Conservation (phyloP, 2,888 invertebrate species). For the Rhagonycha lutea region DNA sequence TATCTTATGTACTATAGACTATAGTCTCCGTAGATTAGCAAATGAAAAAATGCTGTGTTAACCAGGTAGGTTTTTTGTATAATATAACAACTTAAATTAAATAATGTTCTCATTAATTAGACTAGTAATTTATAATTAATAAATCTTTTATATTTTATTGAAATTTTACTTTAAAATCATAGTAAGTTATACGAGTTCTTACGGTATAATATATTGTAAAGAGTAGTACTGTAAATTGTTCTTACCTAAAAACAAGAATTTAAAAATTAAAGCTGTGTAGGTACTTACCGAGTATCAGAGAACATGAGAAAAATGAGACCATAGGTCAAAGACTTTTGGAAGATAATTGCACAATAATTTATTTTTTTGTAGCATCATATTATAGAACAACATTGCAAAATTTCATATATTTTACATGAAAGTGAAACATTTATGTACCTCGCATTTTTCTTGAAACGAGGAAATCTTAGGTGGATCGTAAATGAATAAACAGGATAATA, state of each 20-base stretch:
- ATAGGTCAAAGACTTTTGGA: neutral
- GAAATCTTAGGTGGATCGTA: too few relatives aligned
- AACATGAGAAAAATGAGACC: neutral
- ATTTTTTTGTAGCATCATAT: neutral
- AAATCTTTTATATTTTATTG: too few relatives aligned
- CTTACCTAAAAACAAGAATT: neutral
- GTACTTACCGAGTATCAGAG: neutral
- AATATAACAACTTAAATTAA: too few relatives aligned
- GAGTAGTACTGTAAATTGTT: neutral
- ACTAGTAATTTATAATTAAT: neutral
- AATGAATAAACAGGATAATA: too few relatives aligned
- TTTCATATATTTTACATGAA: neutral
- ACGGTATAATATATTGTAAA: neutral
- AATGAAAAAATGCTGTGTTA: neutral
- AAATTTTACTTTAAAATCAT: neutral
- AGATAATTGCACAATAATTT: neutral
- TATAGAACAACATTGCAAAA: neutral
- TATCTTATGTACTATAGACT: neutral
- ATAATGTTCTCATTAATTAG: neutral
- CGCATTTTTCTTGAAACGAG: too few relatives aligned
- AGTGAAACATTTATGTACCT: too few relatives aligned
- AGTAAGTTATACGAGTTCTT: too few relatives aligned
- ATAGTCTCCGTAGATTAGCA: neutral
- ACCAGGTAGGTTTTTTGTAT: neutral
- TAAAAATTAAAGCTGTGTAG: neutral